Evolutionary conservation across 2,888 invertebrate species (phyloP).

Genomic region (Scaptomyza flava): DNA sequence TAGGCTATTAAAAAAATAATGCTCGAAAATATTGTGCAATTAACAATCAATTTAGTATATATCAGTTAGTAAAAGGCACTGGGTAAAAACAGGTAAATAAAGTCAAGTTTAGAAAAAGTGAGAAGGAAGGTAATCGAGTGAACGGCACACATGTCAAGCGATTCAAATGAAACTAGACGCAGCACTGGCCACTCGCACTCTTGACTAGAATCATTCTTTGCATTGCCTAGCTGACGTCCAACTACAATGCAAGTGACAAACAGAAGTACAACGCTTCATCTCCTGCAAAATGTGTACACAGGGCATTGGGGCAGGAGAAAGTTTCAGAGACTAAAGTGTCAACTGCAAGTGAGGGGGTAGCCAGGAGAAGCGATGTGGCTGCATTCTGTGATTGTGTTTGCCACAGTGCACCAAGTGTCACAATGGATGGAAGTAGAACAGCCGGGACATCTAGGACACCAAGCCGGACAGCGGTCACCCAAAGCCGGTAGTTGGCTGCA

Average conservation of each 20-base stretch:
- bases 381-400: slow-evolving; percentile 70
- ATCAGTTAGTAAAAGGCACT: too few species aligned
- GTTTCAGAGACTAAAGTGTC: slow-evolving; percentile 61
- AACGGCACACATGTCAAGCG: slow-evolving; percentile 38
- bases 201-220: slow-evolving; percentile 43
- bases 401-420: slow-evolving; percentile 67
- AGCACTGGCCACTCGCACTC: slow-evolving; percentile 13
- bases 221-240: slow-evolving; percentile 59
- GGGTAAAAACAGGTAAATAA: neutral
- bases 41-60: too few species aligned
- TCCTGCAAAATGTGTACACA: slow-evolving; percentile 17
- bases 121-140: neutral
- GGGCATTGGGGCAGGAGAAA: slow-evolving; percentile 4
- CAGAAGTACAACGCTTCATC: slow-evolving; percentile 53
- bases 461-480: slow-evolving; percentile 20
- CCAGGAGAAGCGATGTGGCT: slow-evolving; percentile 22
- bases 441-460: slow-evolving; percentile 10
- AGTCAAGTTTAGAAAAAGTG: neutral
- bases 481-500: slow-evolving; percentile 60
- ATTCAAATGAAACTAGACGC: slow-evolving; percentile 39
- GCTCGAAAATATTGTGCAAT: too few species aligned
- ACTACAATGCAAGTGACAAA: slow-evolving; percentile 48
- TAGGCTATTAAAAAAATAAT: neutral
- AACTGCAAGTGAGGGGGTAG: slow-evolving; percentile 58
- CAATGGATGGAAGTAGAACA: slow-evolving; percentile 50